A percentile compares a stretch with the other conserved stretches of the same genome.
Evolutionary conservation across 1,140 invertebrate genomes (phyloP).

Genomic region (Triops longicaudatus): DNA sequence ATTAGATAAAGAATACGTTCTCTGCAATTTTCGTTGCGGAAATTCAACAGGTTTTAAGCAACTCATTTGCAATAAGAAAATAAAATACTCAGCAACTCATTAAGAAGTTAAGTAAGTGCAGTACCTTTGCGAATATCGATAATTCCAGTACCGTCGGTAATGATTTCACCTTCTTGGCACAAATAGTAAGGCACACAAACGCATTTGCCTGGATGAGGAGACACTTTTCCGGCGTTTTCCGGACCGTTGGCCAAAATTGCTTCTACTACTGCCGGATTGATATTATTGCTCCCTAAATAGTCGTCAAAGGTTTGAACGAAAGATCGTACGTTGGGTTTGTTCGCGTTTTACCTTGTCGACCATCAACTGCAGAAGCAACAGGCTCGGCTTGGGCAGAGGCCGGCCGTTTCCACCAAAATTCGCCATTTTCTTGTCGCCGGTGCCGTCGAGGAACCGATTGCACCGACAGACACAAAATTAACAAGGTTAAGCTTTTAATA

Average conservation of each 20-base stretch:
- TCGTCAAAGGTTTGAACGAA: not conserved
- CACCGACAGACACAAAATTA: not conserved
- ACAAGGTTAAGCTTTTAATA: not conserved
- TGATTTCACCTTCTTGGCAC: conserved; percentile 55
- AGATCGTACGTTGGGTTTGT: not conserved
- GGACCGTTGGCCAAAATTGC: conserved; percentile 28
- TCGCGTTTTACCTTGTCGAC: not conserved
- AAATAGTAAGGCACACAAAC: conserved; percentile 53
- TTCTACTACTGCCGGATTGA: conserved; percentile 20
- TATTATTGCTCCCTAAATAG: not conserved
- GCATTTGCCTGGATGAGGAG: conserved; percentile 32
- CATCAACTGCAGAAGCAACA: not conserved
- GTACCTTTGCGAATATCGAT: conserved; percentile 58
- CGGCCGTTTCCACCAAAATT: conserved; percentile 22
- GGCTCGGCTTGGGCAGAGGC: conserved; percentile 8
- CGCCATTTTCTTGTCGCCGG: conserved; percentile 24
- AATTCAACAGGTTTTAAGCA: no score
- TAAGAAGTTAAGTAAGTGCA: not conserved
- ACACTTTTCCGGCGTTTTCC: conserved; percentile 25
- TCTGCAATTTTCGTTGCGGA: no score
- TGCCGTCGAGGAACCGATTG: not conserved
- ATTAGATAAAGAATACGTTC: no score
- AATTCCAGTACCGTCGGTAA: conserved; percentile 59
- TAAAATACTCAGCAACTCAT: no score
- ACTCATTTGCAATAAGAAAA: no score